These are phyloP conservation scores for Phyllopteryx taeniolatus DNA, from an alignment of 2,113 vertebrate genomes.

Conservation along the genomic window DNA sequence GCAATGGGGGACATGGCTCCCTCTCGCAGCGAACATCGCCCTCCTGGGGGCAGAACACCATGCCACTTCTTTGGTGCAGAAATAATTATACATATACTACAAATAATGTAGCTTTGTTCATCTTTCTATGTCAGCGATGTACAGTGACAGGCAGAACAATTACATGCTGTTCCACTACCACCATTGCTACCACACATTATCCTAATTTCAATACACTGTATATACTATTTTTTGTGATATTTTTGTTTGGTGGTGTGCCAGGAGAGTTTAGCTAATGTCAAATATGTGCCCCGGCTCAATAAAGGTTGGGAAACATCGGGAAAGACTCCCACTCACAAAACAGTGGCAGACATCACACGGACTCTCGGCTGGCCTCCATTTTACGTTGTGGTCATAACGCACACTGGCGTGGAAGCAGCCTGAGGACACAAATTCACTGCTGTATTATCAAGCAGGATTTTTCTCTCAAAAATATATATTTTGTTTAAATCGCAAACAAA, in stretches of 20 bases:
- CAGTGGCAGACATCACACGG: constrained; percentile 68
- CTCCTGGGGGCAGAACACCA: constrained; percentile 49
- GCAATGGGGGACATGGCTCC: constrained; percentile 48
- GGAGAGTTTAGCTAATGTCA: background rate
- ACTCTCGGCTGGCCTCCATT: constrained; percentile 56
- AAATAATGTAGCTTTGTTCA: too few relatives aligned
- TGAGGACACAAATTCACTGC: constrained; percentile 32
- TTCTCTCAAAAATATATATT: too few relatives aligned
- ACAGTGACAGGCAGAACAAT: too few relatives aligned
- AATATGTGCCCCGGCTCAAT: background rate
- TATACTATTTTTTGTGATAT: background rate
- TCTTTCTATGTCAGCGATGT: too few relatives aligned
- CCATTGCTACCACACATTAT: too few relatives aligned
- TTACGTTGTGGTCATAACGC: constrained; percentile 50
- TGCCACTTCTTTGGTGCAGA: background rate
- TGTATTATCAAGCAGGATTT: background rate
- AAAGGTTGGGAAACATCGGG: background rate
- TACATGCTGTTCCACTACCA: too few relatives aligned
- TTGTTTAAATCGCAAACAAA: too few relatives aligned
- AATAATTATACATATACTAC: too few relatives aligned
- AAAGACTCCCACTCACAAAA: constrained; percentile 51
- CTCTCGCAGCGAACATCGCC: constrained; percentile 61
- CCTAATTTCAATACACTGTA: too few relatives aligned
- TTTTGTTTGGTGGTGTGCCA: background rate
- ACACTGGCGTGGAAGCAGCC: constrained; percentile 63